Evolutionary conservation across 2,888 invertebrate genomes (phyloP), one percentile per base, ranked within the genome.

Genomic region (Abrostola triplasia): DNA sequence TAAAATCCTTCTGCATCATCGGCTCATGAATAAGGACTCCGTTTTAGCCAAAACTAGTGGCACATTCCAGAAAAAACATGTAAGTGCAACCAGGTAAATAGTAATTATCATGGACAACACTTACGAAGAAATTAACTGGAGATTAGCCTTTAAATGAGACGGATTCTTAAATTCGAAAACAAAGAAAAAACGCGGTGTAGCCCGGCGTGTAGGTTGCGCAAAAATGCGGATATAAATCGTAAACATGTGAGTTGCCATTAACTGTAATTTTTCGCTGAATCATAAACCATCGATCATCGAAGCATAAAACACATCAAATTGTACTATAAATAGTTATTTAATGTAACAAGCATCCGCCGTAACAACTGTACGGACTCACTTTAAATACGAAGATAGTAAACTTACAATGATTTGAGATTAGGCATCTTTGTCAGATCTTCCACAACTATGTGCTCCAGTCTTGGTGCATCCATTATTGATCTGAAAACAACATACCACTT

Each of bases 401-500:
- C 96, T 95, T 88, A 96, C 96, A 96, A 92, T 62, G 95, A 95
- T 88, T 95, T 95, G 64, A 96, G 93, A 86, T 95, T 93, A 63
- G 95, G 94, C 88, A 96, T 95, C 82, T 95, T 92, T 37, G 93
- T 90, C 84, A 96, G 95, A 82, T 95, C 95, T 77, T 96, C 96
- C 44, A 95, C 93, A 58, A 93, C 95, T 13, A 96, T 92, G 64
- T 95, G 92, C 64, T 94, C 90, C 65, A 96, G 85, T 70, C 90
- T 89, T 8, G 95, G 95, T 59, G 96, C 93, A 78, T 95, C 95
- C 65, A 95, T 95, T 60, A 96, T 87, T 59, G 95, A 92, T 80
- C 96, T 96, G 92, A 37, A 95, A 94, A 36, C 74, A 59, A 74
- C 67, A 72, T 63, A 65, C 53, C 59, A 9, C 40, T 67, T 36